Percentiles rank a stretch among this genome's conserved stretches.
Conservation (phyloP, 2,797 vertebrate species). For the Ciconia nigra region DNA sequence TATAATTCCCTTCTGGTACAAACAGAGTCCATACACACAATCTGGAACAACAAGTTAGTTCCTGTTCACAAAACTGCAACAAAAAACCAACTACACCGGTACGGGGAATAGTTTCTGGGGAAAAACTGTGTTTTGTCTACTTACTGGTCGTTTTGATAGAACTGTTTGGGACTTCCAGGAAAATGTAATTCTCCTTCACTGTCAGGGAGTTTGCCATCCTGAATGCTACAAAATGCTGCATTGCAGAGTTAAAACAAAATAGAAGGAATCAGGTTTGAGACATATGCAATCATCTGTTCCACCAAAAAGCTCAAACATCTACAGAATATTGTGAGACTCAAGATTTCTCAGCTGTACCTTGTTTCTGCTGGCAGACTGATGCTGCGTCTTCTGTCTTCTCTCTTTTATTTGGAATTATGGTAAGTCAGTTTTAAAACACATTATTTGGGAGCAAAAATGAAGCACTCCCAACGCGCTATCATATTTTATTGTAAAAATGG, state of each 20-base stretch:
- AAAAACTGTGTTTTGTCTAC: conserved; percentile 2
- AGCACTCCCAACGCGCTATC: rapidly evolving
- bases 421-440: not conserved
- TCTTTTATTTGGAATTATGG: not conserved
- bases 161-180: conserved; percentile 62
- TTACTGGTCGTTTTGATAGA: conserved; percentile 82
- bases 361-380: not conserved
- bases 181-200: conserved; percentile 76
- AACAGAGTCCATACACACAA: conserved; percentile 79
- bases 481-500: not conserved
- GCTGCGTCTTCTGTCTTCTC: not conserved
- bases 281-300: not conserved
- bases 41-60: conserved; percentile 61
- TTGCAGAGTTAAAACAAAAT: not conserved
- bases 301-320: not conserved
- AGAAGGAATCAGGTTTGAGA: not conserved
- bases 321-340: not conserved
- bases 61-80: not conserved
- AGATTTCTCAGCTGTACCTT: not conserved
- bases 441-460: not conserved
- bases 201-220: conserved; percentile 60
- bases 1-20: conserved; percentile 64
- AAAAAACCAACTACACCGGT: not conserved
- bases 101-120: not conserved
- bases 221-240: conserved; percentile 70